Conservation (phyloP, 2,113 vertebrate genomes). For the Cochlearius cochlearius region DNA sequence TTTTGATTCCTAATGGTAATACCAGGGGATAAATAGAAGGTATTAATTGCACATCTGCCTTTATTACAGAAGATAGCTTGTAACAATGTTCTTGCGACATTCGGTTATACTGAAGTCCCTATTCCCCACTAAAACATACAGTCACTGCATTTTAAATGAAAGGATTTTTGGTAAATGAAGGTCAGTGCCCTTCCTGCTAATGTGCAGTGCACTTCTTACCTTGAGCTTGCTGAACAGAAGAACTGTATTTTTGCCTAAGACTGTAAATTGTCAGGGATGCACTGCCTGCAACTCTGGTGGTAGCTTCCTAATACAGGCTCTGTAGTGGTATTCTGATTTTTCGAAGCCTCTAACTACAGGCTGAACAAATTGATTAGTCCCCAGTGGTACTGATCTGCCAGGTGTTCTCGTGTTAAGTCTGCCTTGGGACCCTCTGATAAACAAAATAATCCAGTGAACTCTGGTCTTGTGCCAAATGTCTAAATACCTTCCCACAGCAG, state of each 20-base stretch:
- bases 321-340: not conserved
- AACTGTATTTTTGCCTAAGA: not conserved
- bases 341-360: not conserved
- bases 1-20: not conserved
- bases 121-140: not conserved
- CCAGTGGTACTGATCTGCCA: not conserved
- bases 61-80: not conserved
- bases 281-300: not conserved
- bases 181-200: not conserved
- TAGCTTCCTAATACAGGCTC: not conserved
- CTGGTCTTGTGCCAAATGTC: not conserved
- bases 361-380: not conserved
- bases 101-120: not conserved
- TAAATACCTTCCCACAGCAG: not conserved
- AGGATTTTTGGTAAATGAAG: not conserved
- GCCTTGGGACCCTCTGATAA: no score
- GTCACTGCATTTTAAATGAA: not conserved
- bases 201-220: not conserved
- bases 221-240: not conserved
- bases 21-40: not conserved
- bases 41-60: not conserved
- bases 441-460: not conserved
- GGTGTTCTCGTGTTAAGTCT: not conserved
- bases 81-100: not conserved
- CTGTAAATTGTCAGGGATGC: not conserved